Evolutionary conservation across 2,888 invertebrate genomes (phyloP).

Genomic region (Acanthosepion lycidas): DNA sequence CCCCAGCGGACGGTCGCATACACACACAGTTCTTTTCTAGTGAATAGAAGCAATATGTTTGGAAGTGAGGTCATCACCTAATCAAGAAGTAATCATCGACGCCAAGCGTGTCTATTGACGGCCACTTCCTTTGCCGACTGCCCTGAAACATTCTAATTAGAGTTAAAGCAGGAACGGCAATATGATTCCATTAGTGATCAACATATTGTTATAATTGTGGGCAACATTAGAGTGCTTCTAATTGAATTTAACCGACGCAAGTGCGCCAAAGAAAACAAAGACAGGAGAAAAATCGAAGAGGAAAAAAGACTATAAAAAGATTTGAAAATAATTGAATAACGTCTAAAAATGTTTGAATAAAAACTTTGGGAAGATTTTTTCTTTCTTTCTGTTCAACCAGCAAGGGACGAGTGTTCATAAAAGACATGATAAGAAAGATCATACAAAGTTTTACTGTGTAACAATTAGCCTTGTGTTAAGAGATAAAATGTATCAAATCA

Average conservation of each 20-base stretch:
- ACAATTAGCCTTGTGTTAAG: too few relatives aligned
- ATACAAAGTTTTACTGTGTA: not conserved
- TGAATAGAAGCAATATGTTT: not conserved
- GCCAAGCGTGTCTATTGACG: not conserved
- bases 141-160: not conserved
- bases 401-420: not conserved
- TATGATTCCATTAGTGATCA: not conserved
- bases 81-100: not conserved
- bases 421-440: not conserved
- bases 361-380: not conserved
- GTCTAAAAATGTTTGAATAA: not conserved
- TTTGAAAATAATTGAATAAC: slow-evolving; percentile 18
- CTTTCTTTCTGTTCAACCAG: not conserved
- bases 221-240: slow-evolving; percentile 33
- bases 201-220: slow-evolving; percentile 6
- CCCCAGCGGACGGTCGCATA: not conserved
- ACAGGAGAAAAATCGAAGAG: too few relatives aligned
- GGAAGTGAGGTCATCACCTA: not conserved
- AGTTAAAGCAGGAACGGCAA: not conserved
- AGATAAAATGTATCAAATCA: too few relatives aligned
- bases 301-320: not conserved
- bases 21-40: not conserved
- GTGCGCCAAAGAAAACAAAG: not conserved
- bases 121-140: not conserved
- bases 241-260: not conserved